Percentiles rank a stretch among this genome's conserved stretches.
Conservation (phyloP, 1,140 invertebrate genomes). For the Drosophila bifasciata region DNA sequence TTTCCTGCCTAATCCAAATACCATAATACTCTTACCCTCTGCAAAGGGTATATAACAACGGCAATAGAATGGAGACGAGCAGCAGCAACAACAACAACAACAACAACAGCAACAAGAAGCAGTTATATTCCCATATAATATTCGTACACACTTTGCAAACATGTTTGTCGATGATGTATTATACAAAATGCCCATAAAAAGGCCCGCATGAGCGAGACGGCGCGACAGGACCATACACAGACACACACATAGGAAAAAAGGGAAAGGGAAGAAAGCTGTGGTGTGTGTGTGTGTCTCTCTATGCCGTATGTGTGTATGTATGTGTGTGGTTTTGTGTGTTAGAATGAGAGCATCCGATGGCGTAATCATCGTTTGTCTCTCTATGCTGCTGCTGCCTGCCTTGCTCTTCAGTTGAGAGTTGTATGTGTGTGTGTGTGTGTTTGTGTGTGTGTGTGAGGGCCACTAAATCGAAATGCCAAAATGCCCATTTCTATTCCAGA, state of each 20-base stretch:
- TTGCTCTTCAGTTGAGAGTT: slow-evolving; percentile 6
- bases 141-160: slow-evolving; percentile 83
- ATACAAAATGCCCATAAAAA: slow-evolving; percentile 83
- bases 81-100: slow-evolving; percentile 34
- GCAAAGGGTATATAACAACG: slow-evolving; percentile 1
- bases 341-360: slow-evolving; percentile 77
- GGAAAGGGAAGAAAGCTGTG: slow-evolving; percentile 5
- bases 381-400: slow-evolving; percentile 1
- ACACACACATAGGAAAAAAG: background rate
- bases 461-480: slow-evolving; percentile 83
- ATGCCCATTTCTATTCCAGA: slow-evolving; percentile 82
- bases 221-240: slow-evolving; percentile 8
- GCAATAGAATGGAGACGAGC: background rate
- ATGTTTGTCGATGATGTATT: slow-evolving; percentile 83
- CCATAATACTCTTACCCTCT: no score
- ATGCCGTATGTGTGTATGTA: background rate
- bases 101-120: slow-evolving; percentile 52
- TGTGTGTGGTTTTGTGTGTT: slow-evolving; percentile 43
- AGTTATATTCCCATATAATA: slow-evolving; percentile 83
- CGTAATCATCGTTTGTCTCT: slow-evolving; percentile 82
- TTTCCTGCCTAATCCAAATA: no score
- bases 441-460: slow-evolving; percentile 54
- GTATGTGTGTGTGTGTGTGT: slow-evolving; percentile 17
- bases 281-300: background rate
- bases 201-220: slow-evolving; percentile 80